Percentiles rank a stretch among this genome's conserved stretches.
These are phyloP conservation scores for Ctenosaura bakeri DNA, from an alignment of 2,797 vertebrate species.

Conservation along the genomic window DNA sequence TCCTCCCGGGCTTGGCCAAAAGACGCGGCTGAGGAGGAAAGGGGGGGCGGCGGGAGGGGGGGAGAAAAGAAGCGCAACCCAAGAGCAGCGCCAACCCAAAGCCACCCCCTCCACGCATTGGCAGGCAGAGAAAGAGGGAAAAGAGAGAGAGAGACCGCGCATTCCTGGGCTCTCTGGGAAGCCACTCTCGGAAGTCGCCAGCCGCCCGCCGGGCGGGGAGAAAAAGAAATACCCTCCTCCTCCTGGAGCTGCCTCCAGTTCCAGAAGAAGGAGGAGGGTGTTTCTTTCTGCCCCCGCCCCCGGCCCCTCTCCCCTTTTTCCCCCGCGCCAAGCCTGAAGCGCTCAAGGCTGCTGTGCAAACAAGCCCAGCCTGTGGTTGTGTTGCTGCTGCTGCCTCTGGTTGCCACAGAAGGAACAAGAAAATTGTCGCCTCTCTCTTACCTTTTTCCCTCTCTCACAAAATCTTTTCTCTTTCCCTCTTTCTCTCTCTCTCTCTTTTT, in stretches of 20 bases:
- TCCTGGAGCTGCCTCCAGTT: background rate
- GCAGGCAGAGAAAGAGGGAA: background rate
- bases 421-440: constrained; percentile 69
- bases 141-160: background rate
- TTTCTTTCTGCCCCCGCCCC: background rate
- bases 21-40: background rate
- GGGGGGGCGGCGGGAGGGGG: background rate
- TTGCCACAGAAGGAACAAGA: constrained; percentile 35
- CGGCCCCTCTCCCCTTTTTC: constrained; percentile 10
- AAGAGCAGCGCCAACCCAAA: background rate
- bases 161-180: constrained; percentile 6
- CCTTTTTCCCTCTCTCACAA: constrained; percentile 58
- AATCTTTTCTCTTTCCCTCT: background rate
- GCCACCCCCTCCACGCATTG: background rate
- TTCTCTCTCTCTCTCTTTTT: background rate
- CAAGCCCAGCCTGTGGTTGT: constrained; percentile 35
- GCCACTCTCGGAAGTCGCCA: background rate
- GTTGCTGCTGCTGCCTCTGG: background rate
- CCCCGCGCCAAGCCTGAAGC: constrained; percentile 50
- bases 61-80: no score
- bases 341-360: constrained; percentile 26
- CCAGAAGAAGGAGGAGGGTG: background rate
- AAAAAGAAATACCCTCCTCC: no score
- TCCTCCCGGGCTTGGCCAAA: background rate
- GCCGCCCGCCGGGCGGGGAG: background rate